Base-by-base conservation (phyloP, 2,797 vertebrate species). In the Onychomys leucogaster region DNA sequence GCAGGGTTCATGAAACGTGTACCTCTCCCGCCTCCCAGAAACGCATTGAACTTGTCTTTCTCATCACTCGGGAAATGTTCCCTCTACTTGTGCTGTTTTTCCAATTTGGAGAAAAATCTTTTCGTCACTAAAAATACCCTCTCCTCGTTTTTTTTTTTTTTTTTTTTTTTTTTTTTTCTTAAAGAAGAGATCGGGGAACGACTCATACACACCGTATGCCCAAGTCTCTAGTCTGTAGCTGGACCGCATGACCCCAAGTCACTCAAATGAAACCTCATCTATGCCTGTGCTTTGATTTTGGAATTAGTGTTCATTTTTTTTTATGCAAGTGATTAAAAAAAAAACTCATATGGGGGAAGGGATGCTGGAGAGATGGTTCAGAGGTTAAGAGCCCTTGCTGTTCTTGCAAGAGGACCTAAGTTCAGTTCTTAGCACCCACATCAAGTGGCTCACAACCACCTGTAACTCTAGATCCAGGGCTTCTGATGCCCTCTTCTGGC, bases 1-100 rank as follows among this genome's bases (percentile, higher is more conserved):
- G 86, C 86, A 61, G 1, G 0, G 97, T 11, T 96, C 91, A 67
- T 78, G 94, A 96, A 94, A 86, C 34, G 19, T 34, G 5, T 57
- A 25, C 43, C 9, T 17, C n/a, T 67, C 11, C 75, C 21, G 32
- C 63, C 63, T 49, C 63, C 43, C 49, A 65, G 55, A 69, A 86
- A 43, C 21, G 46, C 2, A 34, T 46, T 52, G 21, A 67, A 32
- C 59, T 67, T 73, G 55, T 59, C 88, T 75, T 55, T 82, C 88
- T 13, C n/a, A 25, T 37, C 63, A 13, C 8, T 32, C 55, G 80
- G 73, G 55, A 83, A 84, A 78, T 17, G 34, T 65, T 89, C 43
- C 63, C 41, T 75, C 37, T 49, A 8, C 49, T 67, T 91, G 32
- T 16, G 37, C 27, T 37, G 13, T 63, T 55, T 61, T 61, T 49